These are phyloP conservation scores for Psilopogon haemacephalus DNA, from an alignment of 2,113 vertebrate genomes.

Conservation along the genomic window DNA sequence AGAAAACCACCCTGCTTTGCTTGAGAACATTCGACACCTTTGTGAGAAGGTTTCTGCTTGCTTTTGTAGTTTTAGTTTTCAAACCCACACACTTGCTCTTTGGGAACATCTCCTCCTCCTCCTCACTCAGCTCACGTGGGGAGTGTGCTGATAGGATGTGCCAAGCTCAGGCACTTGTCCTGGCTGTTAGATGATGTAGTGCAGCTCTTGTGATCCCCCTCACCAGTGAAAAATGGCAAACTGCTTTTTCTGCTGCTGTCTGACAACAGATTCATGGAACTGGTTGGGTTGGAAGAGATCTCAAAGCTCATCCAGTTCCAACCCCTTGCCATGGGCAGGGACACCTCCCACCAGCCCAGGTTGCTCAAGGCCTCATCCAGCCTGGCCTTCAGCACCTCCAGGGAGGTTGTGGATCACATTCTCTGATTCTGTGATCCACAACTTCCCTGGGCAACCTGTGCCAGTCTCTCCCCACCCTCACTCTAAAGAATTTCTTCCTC, in stretches of 20 bases:
- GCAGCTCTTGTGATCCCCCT: background rate
- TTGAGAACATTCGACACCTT: background rate
- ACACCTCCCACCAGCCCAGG: too few species aligned
- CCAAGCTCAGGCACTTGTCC: background rate
- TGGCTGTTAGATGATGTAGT: background rate
- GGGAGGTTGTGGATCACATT: too few species aligned
- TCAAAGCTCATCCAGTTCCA: too few species aligned
- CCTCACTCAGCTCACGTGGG: background rate
- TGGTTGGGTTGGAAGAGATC: too few species aligned
- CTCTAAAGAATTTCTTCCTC: too few species aligned
- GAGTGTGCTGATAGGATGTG: rapidly evolving
- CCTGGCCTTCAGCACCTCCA: too few species aligned
- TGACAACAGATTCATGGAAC: too few species aligned
- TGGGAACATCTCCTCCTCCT: background rate
- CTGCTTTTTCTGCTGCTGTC: background rate
- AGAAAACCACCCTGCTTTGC: background rate
- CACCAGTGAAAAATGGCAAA: background rate
- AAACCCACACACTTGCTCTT: background rate
- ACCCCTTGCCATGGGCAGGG: too few species aligned
- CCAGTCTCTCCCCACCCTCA: too few species aligned
- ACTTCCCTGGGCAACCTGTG: too few species aligned
- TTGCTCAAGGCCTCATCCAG: too few species aligned
- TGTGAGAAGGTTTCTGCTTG: background rate
- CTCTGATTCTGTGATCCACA: too few species aligned
- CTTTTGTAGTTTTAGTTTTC: background rate